These are phyloP conservation scores for Drosophila flavopinicola DNA, from an alignment of 2,888 invertebrate species.

Conservation along the genomic window DNA sequence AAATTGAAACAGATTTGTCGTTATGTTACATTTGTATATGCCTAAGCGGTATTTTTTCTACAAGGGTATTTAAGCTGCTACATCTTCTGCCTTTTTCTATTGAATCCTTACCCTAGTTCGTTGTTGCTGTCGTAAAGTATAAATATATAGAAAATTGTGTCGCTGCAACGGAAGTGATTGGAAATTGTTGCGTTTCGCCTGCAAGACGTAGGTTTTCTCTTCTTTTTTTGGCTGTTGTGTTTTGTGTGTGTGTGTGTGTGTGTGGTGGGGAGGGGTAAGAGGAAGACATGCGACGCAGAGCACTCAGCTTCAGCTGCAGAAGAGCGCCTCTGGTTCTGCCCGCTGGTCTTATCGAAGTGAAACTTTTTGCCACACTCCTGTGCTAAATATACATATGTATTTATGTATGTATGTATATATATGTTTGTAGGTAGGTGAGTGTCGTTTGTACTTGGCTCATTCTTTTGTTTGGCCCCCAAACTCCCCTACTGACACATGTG, in stretches of 20 bases:
- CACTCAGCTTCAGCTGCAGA: constrained; percentile 53
- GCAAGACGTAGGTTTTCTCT: constrained; percentile 18
- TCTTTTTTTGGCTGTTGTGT: background rate
- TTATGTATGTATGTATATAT: constrained; percentile 24
- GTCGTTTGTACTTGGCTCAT: constrained; percentile 26
- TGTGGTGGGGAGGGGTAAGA: too few species aligned
- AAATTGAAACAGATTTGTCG: too few species aligned
- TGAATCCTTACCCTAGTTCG: constrained; percentile 3
- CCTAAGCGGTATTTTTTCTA: too few species aligned
- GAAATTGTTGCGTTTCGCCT: constrained; percentile 75
- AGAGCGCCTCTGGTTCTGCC: constrained; percentile 29
- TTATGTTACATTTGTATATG: too few species aligned
- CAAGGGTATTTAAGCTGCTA: background rate
- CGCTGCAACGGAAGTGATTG: constrained; percentile 81
- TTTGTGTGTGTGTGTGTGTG: too few species aligned
- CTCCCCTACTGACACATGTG: constrained; percentile 67
- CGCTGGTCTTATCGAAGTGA: constrained; percentile 55
- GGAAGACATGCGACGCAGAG: constrained; percentile 23
- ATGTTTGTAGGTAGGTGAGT: constrained; percentile 18
- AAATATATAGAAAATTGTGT: constrained; percentile 76
- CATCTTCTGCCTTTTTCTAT: background rate
- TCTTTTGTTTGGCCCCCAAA: constrained; percentile 50
- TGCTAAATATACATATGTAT: constrained; percentile 38
- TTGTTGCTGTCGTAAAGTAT: constrained; percentile 57
- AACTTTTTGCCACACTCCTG: constrained; percentile 57